Percentiles rank a stretch among this genome's conserved stretches.
These are phyloP conservation scores for Magallana ariakensis DNA, from an alignment of 1,140 invertebrate species.

Conservation along the genomic window DNA sequence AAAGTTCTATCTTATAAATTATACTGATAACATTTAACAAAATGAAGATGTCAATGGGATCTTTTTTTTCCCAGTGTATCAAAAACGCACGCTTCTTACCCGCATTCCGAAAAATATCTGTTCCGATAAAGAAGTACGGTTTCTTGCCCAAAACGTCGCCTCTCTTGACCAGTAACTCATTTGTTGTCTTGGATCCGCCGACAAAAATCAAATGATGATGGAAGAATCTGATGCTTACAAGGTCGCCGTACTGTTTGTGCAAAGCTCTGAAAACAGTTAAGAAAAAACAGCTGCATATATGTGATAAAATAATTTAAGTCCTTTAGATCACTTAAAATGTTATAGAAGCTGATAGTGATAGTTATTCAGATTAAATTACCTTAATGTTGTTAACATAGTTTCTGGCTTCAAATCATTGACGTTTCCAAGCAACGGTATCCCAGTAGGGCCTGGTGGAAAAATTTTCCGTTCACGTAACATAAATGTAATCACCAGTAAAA, in stretches of 20 bases:
- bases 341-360: too few relatives aligned
- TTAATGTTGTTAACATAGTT: not conserved
- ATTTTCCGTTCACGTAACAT: not conserved
- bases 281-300: too few relatives aligned
- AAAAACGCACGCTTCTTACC: not conserved
- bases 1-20: too few relatives aligned
- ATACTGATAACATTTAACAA: too few relatives aligned
- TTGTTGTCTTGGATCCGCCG: not conserved
- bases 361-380: not conserved
- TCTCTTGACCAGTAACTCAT: not conserved
- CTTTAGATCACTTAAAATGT: too few relatives aligned
- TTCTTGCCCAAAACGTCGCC: not conserved
- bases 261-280: not conserved
- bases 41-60: too few relatives aligned
- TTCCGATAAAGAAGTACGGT: not conserved
- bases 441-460: not conserved
- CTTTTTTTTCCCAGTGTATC: too few relatives aligned
- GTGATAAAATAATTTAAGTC: too few relatives aligned
- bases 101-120: not conserved
- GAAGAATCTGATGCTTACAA: not conserved
- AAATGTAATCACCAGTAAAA: not conserved
- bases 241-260: not conserved
- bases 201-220: not conserved
- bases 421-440: not conserved
- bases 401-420: not conserved